Conservation (phyloP, 1,140 invertebrate species). For the Drosophila pruinosa region DNA sequence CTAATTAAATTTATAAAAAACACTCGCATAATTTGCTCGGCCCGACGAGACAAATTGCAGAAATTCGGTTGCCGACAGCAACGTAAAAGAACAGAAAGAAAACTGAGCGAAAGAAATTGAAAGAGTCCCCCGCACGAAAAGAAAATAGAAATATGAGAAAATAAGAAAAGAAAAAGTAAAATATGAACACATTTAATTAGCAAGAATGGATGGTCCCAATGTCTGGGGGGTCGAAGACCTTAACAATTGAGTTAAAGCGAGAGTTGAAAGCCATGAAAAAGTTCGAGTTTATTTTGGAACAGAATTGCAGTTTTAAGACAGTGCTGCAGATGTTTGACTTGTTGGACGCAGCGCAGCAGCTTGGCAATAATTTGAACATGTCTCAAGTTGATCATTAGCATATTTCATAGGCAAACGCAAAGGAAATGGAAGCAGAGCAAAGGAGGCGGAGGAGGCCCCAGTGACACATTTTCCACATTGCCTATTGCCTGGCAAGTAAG, state of each 20-base stretch:
- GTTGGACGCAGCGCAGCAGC: conserved; percentile 44
- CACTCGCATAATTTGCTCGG: conserved; percentile 61
- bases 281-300: conserved; percentile 5
- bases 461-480: conserved; percentile 42
- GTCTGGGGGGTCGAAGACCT: not conserved
- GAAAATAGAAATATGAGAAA: conserved; percentile 10
- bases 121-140: conserved; percentile 6
- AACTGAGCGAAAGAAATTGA: not conserved
- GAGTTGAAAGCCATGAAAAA: conserved; percentile 32
- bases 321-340: conserved; percentile 34
- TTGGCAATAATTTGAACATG: conserved; percentile 77
- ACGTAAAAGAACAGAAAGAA: conserved; percentile 22
- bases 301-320: conserved; percentile 43
- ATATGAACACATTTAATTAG: conserved; percentile 68
- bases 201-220: conserved; percentile 18
- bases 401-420: conserved; percentile 69
- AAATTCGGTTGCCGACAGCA: conserved; percentile 53
- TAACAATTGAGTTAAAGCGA: conserved; percentile 3
- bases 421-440: not conserved
- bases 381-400: conserved; percentile 81
- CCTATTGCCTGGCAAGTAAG: conserved; percentile 15
- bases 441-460: conserved; percentile 1
- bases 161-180: conserved; percentile 52
- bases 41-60: conserved; percentile 43
- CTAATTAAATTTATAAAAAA: conserved; percentile 80